Percentiles rank a stretch among this genome's conserved stretches.
phyloP scores from a whole-genome alignment of 2,113 vertebrate species.

The Mellivora capensis region DNA sequence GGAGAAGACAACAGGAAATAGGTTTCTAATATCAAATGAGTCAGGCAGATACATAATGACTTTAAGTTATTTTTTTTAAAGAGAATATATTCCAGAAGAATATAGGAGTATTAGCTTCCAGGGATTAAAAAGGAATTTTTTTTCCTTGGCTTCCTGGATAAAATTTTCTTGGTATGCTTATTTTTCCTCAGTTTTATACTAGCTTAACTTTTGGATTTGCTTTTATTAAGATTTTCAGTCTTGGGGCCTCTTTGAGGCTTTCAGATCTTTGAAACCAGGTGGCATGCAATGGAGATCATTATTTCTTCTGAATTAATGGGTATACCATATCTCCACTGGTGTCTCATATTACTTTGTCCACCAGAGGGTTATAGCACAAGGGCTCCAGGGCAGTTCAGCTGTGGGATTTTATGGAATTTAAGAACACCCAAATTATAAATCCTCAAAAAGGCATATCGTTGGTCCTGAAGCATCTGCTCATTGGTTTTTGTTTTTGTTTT shows the following conservation, averaged over 20 bases:
- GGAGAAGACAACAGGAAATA: neutral
- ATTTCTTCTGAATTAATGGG: neutral
- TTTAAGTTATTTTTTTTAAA: neutral
- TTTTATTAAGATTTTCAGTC: conserved; percentile 10
- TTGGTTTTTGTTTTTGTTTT: neutral
- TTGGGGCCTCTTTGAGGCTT: neutral
- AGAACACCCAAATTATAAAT: conserved; percentile 19
- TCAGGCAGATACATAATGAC: conserved; percentile 8
- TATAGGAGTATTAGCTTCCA: neutral
- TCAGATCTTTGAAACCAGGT: neutral
- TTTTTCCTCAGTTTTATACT: neutral
- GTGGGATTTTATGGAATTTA: conserved; percentile 13
- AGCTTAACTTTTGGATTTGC: neutral
- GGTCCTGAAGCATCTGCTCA: neutral
- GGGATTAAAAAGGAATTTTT: conserved; percentile 25
- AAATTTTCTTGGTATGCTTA: neutral
- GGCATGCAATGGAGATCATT: neutral
- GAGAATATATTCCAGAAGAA: neutral
- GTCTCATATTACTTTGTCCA: neutral
- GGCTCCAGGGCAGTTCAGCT: neutral
- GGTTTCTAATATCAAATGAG: conserved; percentile 47
- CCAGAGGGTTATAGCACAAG: fast-evolving
- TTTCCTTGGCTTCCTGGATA: neutral
- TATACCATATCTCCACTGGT: neutral
- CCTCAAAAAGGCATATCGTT: neutral